Base-by-base conservation (phyloP, 2,888 invertebrate genomes). In the Epicampocera succincta region DNA sequence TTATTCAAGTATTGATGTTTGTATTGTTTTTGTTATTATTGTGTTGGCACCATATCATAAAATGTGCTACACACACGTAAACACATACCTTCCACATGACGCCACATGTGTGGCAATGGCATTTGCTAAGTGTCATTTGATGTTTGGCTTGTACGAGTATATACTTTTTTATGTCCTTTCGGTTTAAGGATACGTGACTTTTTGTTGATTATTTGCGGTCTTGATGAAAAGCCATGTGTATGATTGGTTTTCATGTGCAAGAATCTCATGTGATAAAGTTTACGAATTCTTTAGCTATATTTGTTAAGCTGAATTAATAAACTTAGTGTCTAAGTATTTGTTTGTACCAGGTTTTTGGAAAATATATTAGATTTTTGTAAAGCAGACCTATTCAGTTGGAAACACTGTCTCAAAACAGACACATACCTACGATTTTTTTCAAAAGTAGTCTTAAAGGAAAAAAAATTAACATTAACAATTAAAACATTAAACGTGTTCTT, bases 111-210 rank as follows among this genome's bases (percentile, higher is more conserved):
- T 3, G 17, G 46, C 48, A 61, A 44, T 76, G 61, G 46, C 61
- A 54, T 76, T 61, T 69, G 61, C 19, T 63, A 42, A 76, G 76
- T 69, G 69, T 69, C 61, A 69, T 76, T 61, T 69, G 61, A 69
- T 76, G 54, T 76, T 75, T 82, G 74, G 42, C 48, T 52, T 58
- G 58, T 72, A n/a, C n/a, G n/a, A n/a, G n/a, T n/a, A 21, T 72
- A 66, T 40, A 48, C 69, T 73, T 42, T 78, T 78, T 66, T 75
- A 71, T 82, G 71, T 66, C 82, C 82, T 82, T 76, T 78, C 78
- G 78, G 82, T 78, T 71, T 78, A 66, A 72, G 66, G 65, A 71
- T 82, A 82, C 82, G 78, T 82, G 82, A 82, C 82, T 82, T 82
- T 82, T 44, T 82, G 82, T 82, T 82, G 78, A 78, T 82, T 75